Base-by-base conservation (phyloP, 1,140 invertebrate species). In the Hyles vespertilio region DNA sequence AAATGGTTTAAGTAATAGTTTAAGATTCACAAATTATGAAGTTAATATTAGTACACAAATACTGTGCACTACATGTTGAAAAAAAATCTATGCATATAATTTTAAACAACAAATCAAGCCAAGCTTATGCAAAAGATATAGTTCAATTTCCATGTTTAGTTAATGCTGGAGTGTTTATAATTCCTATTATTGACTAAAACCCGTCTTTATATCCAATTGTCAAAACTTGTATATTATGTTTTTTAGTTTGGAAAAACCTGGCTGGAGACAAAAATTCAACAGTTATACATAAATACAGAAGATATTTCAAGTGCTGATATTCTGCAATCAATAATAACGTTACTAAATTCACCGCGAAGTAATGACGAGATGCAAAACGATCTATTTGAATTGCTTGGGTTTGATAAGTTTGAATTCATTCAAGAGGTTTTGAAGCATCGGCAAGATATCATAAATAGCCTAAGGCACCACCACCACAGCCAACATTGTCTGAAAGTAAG, bases 371-470 rank as follows among this genome's bases (percentile, higher is more conserved):
- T 97, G 58, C 95, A 98, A 78, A 95, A 94, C 89, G 96, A 97
- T 82, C 83, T 99, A 5, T 95, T 98, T 87, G 97, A 98, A 68
- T 83, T 98, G 12, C 90, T 96, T 56, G 96, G 97, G 5, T 97
- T 94, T 88, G 95, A 98, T 69, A 90, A 95, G 68, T 95, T 98
- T 82, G 95, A 97, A 71, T 91, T 98, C 45, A 95, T 98, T 51
- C 91, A 94, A 72, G 92, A 93, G 50, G 87, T 98, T 52, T 89
- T 98, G 6, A 90, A 93, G 72, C 92, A 97, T 80, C 90, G 95
- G 59, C 78, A 90, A 12, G 90, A 91, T 48, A 92, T 94, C 40
- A 77, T 91, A 4, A 81, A 89, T 70, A 92, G 77, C 59, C 73
- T 84, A 64, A 88, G 58, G 85, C 65, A n/a, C 81, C 81, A 9